Conservation (phyloP, 2,888 invertebrate species). For the Galerucella nymphaeae region DNA sequence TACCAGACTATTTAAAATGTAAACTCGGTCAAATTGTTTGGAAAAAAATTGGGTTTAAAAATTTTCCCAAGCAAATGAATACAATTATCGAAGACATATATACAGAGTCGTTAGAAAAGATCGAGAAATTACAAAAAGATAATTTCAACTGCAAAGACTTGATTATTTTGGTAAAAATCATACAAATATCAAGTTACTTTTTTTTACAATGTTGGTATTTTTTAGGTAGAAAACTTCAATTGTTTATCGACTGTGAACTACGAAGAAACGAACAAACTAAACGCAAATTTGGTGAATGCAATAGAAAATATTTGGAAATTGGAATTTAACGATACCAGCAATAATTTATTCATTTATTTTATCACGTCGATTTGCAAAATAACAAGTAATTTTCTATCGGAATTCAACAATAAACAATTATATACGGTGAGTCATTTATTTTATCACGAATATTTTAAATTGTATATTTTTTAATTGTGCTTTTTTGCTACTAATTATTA, state of each 20-base stretch:
- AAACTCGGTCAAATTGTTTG: slow-evolving; percentile 28
- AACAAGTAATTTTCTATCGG: slow-evolving; percentile 42
- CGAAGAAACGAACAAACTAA: slow-evolving; percentile 19
- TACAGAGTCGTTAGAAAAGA: slow-evolving; percentile 24
- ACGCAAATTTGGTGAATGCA: slow-evolving; percentile 32
- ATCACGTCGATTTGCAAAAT: slow-evolving; percentile 48
- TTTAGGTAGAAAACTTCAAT: slow-evolving; percentile 41
- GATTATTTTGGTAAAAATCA: slow-evolving; percentile 32
- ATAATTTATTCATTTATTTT: slow-evolving; percentile 50
- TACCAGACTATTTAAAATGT: slow-evolving; percentile 36
- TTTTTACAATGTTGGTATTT: no score
- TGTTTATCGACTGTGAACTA: slow-evolving; percentile 38
- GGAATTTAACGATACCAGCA: slow-evolving; percentile 35
- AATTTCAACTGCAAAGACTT: slow-evolving; percentile 30
- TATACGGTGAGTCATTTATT: slow-evolving; percentile 37
- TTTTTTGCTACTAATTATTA: not conserved
- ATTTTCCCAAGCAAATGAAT: slow-evolving; percentile 30
- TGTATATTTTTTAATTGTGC: slow-evolving; percentile 29
- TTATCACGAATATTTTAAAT: slow-evolving; percentile 22
- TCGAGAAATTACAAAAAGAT: slow-evolving; percentile 28
- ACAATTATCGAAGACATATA: slow-evolving; percentile 27
- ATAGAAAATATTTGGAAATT: slow-evolving; percentile 39
- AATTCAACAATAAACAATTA: slow-evolving; percentile 42
- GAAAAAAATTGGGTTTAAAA: slow-evolving; percentile 35
- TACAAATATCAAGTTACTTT: no score